These are phyloP conservation scores for Argopecten irradians DNA, from an alignment of 1,140 invertebrate genomes.

Conservation along the genomic window DNA sequence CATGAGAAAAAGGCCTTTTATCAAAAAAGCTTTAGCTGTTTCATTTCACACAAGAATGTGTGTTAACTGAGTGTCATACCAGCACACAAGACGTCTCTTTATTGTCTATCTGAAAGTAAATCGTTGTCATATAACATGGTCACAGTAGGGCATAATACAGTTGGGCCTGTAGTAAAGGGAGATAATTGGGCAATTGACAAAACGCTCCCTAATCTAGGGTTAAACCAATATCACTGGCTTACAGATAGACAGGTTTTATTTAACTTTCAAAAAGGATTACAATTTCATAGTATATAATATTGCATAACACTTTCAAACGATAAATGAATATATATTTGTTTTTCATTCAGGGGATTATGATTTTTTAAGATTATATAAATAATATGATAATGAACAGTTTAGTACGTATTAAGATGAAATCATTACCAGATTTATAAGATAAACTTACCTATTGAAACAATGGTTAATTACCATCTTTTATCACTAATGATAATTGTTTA, in stretches of 20 bases:
- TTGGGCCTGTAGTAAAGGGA: neutral
- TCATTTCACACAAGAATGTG: neutral
- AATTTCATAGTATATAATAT: neutral
- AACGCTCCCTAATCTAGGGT: neutral
- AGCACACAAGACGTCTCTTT: conserved; percentile 14
- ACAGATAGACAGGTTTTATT: neutral
- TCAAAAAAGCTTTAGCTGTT: neutral
- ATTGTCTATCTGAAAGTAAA: conserved; percentile 10
- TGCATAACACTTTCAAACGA: neutral
- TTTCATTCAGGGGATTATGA: neutral
- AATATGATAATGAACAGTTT: neutral
- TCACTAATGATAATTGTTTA: neutral
- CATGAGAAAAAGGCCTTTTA: neutral
- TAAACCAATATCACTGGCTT: neutral
- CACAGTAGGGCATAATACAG: neutral
- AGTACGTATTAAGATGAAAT: neutral
- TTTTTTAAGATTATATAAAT: neutral
- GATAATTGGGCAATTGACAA: neutral
- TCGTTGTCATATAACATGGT: conserved; percentile 10
- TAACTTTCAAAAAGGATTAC: neutral
- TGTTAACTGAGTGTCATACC: conserved; percentile 1
- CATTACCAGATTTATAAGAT: neutral
- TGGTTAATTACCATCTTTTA: neutral
- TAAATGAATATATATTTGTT: neutral
- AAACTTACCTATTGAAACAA: neutral